Conservation (phyloP, 2,888 invertebrate species). For the Gisinianus flammeolus region DNA sequence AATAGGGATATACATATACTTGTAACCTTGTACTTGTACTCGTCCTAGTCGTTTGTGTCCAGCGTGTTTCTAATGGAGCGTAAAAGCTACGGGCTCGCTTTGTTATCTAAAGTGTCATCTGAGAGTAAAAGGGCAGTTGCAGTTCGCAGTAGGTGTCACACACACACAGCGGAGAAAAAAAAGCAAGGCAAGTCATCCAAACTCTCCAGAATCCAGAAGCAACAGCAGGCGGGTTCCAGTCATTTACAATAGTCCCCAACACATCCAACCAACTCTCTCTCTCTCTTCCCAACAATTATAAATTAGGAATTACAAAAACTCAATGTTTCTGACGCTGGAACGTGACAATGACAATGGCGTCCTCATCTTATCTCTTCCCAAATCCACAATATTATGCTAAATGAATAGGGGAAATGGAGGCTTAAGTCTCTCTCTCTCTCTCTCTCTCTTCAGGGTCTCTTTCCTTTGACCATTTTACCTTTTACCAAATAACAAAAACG, state of each 20-base stretch:
- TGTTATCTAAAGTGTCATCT: constrained; percentile 41
- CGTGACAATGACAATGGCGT: constrained; percentile 48
- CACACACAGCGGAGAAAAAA: background rate
- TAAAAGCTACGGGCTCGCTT: background rate
- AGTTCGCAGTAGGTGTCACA: constrained; percentile 49
- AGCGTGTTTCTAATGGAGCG: background rate
- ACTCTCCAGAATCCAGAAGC: constrained; percentile 22
- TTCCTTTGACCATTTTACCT: background rate
- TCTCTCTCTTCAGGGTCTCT: no score
- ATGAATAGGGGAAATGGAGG: constrained; percentile 24
- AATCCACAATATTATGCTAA: constrained; percentile 40
- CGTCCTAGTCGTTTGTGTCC: background rate
- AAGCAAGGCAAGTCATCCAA: background rate
- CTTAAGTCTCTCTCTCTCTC: background rate
- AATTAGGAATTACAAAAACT: constrained; percentile 11
- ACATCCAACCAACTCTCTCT: background rate
- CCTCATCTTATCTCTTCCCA: constrained; percentile 43
- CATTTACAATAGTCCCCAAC: background rate
- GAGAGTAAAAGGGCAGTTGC: constrained; percentile 50
- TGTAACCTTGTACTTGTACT: background rate
- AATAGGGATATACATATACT: background rate
- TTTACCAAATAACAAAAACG: no score
- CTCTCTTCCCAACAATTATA: constrained; percentile 9
- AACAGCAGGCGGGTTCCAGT: constrained; percentile 31
- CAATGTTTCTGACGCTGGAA: constrained; percentile 31